Evolutionary conservation across 2,888 invertebrate genomes (phyloP).

Genomic region (Hanleya hanleyi): DNA sequence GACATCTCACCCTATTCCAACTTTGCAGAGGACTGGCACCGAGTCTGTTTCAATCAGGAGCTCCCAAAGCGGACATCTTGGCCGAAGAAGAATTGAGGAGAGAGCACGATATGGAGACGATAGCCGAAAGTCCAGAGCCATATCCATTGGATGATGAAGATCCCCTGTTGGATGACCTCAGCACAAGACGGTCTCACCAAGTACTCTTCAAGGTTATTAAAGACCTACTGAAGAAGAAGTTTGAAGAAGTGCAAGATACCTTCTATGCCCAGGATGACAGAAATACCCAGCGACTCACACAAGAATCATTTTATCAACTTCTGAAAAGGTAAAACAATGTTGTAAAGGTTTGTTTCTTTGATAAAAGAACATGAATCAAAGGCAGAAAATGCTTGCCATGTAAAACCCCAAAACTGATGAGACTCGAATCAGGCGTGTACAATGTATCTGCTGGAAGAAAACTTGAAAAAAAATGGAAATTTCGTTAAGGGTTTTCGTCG

Average conservation of each 20-base stretch:
- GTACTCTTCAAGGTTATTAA: constrained; percentile 63
- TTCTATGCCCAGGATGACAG: constrained; percentile 69
- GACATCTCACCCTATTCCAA: not conserved
- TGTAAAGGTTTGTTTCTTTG: no score
- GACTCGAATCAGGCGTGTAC: no score
- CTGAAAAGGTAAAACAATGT: constrained; percentile 66
- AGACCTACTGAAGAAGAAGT: constrained; percentile 57
- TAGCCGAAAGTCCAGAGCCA: constrained; percentile 11
- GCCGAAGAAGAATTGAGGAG: constrained; percentile 4
- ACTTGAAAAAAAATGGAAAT: not conserved
- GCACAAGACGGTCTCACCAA: constrained; percentile 39
- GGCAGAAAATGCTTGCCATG: no score
- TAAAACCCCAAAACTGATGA: no score
- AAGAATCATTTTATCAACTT: constrained; percentile 70
- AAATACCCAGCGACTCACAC: constrained; percentile 68
- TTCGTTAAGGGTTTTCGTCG: not conserved
- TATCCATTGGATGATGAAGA: constrained; percentile 8
- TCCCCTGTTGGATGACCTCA: constrained; percentile 36
- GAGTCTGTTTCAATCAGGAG: constrained; percentile 57
- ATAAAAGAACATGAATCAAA: no score
- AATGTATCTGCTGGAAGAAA: not conserved
- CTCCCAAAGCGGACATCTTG: not conserved
- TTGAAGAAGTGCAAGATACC: constrained; percentile 63
- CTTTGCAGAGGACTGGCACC: constrained; percentile 62
- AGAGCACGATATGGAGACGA: constrained; percentile 19